Evolutionary conservation across 2,888 invertebrate species (phyloP), one percentile per base, ranked within the genome.

Genomic region (Drosophila setosimentum): DNA sequence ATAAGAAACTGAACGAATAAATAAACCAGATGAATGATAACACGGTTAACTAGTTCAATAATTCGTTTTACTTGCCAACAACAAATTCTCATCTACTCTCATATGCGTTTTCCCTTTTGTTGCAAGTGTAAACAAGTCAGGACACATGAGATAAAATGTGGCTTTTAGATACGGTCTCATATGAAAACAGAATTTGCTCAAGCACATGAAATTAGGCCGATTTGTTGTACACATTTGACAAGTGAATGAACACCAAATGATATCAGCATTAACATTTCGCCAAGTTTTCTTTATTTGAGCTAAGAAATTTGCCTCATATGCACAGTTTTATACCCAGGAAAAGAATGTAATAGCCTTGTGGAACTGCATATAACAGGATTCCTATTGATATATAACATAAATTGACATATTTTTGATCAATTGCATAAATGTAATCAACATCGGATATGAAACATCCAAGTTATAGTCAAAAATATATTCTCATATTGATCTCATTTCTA

Each of bases 81-180:
- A 7, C 18, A 18, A 37, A 37, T 40, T 3, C n/a, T 8, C 8
- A 40, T n/a, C 35, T 16, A 35, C 35, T 35, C 3, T 37, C n/a
- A n/a, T 37, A 18, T 37, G 18, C 6, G 42, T 21, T 42, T 42
- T 21, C n/a, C n/a, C 42, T 11, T 11, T 42, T 42, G 11, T 42
- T 42, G 42, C 42, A n/a, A n/a, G 42, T 42, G 42, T 42, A 42
- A 42, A 42, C n/a, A n/a, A 37, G 37, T 37, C 37, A 37, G 37
- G 18, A 18, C 18, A 8, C 5, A n/a, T 2, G 11, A 42, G 2
- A n/a, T 42, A n/a, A n/a, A 42, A 42, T 42, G 11, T 18, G 18
- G 37, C 18, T 37, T 37, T 37, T 18, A 18, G 18, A 6, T 6
- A 21, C 11, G 13, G 21, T 42, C 6, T 21, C 42, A 42, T n/a